These are phyloP conservation scores for Coenonympha glycerion DNA, from an alignment of 2,888 invertebrate species.

Conservation along the genomic window DNA sequence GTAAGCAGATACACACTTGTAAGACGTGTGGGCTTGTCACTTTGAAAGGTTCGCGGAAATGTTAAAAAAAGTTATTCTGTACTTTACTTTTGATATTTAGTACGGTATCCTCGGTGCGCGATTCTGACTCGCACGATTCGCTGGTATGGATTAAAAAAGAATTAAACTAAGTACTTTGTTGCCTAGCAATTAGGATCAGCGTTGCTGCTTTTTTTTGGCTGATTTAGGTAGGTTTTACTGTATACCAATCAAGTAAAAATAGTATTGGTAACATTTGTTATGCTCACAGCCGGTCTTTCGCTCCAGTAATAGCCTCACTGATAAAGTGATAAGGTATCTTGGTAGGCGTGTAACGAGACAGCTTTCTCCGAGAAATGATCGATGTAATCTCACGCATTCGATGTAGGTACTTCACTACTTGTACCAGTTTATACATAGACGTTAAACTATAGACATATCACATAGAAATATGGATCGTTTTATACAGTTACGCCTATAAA, in stretches of 20 bases:
- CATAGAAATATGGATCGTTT: neutral
- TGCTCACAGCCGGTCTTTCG: constrained; percentile 23
- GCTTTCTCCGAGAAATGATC: constrained; percentile 21
- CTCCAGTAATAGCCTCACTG: constrained; percentile 20
- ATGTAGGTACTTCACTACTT: no score
- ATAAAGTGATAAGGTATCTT: constrained; percentile 19
- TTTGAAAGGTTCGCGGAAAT: no score
- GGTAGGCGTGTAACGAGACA: constrained; percentile 17
- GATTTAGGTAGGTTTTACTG: no score
- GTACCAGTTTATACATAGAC: constrained; percentile 8
- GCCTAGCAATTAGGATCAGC: no score
- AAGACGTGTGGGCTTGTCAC: neutral
- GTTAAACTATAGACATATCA: neutral
- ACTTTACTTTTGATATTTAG: no score
- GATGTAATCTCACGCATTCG: constrained; percentile 6
- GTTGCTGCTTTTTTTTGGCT: no score
- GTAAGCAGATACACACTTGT: neutral
- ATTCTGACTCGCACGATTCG: no score
- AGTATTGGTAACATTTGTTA: neutral
- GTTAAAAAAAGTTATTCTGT: no score
- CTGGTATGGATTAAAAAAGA: no score
- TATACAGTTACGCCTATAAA: neutral
- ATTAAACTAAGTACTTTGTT: no score
- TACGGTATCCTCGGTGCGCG: no score
- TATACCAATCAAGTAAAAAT: no score